Percentiles rank a stretch among this genome's conserved stretches.
Conservation (phyloP, 2,888 invertebrate genomes). For the Zhuqinia jingwanae region DNA sequence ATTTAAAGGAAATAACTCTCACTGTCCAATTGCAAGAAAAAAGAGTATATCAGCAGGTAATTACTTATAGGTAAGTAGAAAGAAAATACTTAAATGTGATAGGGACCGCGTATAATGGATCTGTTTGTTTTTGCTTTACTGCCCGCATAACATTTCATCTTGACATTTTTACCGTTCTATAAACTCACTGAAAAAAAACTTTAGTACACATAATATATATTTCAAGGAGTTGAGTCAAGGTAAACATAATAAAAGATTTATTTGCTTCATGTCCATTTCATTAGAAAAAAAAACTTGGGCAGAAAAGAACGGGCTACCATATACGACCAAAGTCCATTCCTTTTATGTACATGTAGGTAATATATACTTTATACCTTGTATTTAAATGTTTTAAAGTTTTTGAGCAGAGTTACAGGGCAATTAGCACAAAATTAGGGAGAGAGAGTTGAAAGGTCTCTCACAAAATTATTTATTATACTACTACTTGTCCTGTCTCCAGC, state of each 20-base stretch:
- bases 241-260: neutral
- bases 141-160: neutral
- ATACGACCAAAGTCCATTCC: too few species aligned
- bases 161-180: neutral
- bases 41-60: too few species aligned
- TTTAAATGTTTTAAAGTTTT: constrained; percentile 10
- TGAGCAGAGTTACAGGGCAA: constrained; percentile 17
- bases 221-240: neutral
- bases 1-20: too few species aligned
- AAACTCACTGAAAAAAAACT: neutral
- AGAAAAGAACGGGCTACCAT: too few species aligned
- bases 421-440: constrained; percentile 40
- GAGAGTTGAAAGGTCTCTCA: constrained; percentile 38
- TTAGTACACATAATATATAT: neutral
- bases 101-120: too few species aligned
- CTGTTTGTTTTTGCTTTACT: too few species aligned
- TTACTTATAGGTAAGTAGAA: too few species aligned
- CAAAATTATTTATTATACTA: constrained; percentile 41
- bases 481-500: neutral
- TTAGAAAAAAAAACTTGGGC: too few species aligned
- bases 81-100: too few species aligned
- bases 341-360: neutral
- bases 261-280: too few species aligned
- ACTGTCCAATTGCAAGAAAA: too few species aligned
- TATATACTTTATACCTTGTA: neutral